Evolutionary conservation across 1,140 invertebrate species (phyloP), one percentile per base, ranked within the genome.

Genomic region (Nephotettix cincticeps): DNA sequence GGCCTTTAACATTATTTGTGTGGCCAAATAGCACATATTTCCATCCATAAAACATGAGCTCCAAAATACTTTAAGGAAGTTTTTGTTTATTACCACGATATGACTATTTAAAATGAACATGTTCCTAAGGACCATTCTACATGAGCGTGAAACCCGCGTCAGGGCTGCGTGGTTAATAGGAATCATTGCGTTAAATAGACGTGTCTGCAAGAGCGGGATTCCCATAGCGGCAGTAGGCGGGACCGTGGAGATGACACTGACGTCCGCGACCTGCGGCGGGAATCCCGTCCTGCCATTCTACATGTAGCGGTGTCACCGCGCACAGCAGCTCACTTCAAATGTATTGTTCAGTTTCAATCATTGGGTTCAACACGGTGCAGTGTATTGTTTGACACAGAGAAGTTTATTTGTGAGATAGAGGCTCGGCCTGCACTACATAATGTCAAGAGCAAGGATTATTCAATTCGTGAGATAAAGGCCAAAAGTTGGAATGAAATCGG

Each of bases 111-210:
- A n/a, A n/a, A n/a, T n/a, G n/a, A n/a, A n/a, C n/a, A n/a, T n/a
- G n/a, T n/a, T n/a, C n/a, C n/a, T n/a, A n/a, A 54, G 47, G 47
- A 4, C 47, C 47, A 54, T 54, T 54, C 47, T 54, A 54, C 47
- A 54, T n/a, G 47, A 54, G 47, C 47, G 47, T 54, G 23, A 54
- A 54, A 19, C 47, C 47, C 47, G 47, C 47, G 47, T 54, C 47
- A n/a, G 47, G 47, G n/a, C 17, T 6, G 47, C 47, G 47, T n/a
- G 47, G 6, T 54, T n/a, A n/a, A 54, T 25, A 54, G 47, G 47
- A 54, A 6, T n/a, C 4, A 54, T 54, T 54, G 47, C 17, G 47
- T 4, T 54, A 54, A n/a, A 54, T 54, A 3, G 47, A 25, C 47
- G 47, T 54, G 47, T 54, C 47, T 54, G 19, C 47, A 54, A 3